phyloP scores from a whole-genome alignment of 2,797 vertebrate genomes.

The Champsocephalus gunnari region DNA sequence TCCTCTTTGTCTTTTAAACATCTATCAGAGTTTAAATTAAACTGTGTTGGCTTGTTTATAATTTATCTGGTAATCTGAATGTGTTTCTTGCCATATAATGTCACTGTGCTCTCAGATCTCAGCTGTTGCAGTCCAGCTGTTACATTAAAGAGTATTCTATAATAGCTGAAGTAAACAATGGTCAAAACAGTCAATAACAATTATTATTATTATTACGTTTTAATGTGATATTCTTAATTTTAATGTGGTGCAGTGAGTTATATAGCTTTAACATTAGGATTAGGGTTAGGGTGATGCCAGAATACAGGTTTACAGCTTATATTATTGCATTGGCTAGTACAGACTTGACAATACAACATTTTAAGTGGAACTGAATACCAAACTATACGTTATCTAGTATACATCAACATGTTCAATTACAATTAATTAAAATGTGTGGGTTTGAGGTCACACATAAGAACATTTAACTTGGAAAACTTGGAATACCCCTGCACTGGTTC shows the following conservation, averaged over 20 bases:
- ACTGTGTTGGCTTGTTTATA: background rate
- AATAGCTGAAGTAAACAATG: background rate
- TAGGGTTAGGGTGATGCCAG: no score
- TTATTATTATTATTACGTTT: background rate
- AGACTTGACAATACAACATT: no score
- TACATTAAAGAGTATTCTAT: background rate
- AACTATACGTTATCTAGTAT: no score
- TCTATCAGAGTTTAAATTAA: background rate
- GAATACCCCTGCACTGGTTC: background rate
- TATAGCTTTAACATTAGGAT: background rate
- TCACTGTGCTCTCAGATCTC: background rate
- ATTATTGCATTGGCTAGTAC: background rate
- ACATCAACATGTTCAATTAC: slow-evolving; percentile 7
- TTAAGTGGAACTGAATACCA: no score
- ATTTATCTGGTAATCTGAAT: background rate
- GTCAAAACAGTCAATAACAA: background rate
- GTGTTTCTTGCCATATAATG: background rate
- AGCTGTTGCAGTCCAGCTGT: no score
- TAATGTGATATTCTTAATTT: slow-evolving; percentile 11
- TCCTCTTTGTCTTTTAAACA: background rate
- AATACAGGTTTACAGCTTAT: no score
- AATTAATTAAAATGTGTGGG: background rate
- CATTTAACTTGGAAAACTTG: background rate
- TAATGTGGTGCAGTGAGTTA: background rate
- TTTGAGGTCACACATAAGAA: slow-evolving; percentile 5